Base-by-base conservation (phyloP, 1,140 invertebrate genomes). In the Drosophila fuyamai region DNA sequence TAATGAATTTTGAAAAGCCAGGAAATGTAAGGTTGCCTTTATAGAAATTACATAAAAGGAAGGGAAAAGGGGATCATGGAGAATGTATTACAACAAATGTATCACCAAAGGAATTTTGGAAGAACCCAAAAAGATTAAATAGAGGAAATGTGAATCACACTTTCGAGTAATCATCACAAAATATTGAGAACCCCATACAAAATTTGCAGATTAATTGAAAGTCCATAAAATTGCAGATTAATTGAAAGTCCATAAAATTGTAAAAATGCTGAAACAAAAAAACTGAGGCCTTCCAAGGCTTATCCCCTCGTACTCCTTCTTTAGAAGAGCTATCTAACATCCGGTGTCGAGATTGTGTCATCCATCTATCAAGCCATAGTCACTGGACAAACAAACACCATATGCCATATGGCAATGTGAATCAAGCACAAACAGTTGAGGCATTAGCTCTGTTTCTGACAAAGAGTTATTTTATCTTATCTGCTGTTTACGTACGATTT, bases 381-480 rank as follows among this genome's bases (percentile, higher is more conserved):
- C 67, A 71, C 51, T 13, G 3, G 6, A 14, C 68, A 72, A 72
- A 58, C 68, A 72, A n/a, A 48, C 60, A 32, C 67, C 68, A 72
- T 71, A 72, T 72, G 68, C 67, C 68, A 72, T 71, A 72, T 72
- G 68, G 51, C 67, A 40, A 53, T 12, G 13, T 54, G 59, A 62
- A 43, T 54, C 48, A 14, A 44, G 41, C 16, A 16, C 50, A 63
- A 63, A 63, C 29, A 55, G 41, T 35, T 12, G 60, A 27, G 40
- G 60, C 61, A 66, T 70, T 71, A 36, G 65, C 50, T 70, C 32
- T 40, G 41, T 38, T 32, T 16, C 29, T 16, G 48, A 40, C 67
- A 57, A 71, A 71, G 68, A 58, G 68, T 71, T 72, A 71, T 57
- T 43, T 58, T 72, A 72, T 72, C 68, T 72, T 72, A 72, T 72